phyloP scores from a whole-genome alignment of 2,888 invertebrate genomes.

The Rotaria magnacalcarata region DNA sequence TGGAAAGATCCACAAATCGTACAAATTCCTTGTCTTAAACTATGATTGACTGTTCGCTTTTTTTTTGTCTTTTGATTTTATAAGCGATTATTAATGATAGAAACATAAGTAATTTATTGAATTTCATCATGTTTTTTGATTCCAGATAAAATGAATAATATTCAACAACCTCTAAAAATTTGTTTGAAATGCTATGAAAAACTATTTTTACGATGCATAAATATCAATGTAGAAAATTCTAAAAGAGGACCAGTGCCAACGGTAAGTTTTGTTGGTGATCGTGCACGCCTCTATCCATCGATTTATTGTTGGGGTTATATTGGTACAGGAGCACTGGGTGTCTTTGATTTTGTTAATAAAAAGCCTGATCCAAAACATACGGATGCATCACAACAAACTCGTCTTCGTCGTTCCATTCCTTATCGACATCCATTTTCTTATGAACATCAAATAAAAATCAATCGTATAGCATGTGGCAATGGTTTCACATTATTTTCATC shows the following conservation, averaged over 20 bases:
- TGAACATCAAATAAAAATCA: conserved; percentile 22
- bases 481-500: conserved; percentile 76
- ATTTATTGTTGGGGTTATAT: conserved; percentile 33
- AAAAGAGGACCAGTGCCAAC: conserved; percentile 9
- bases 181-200: not conserved
- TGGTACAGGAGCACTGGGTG: conserved; percentile 27
- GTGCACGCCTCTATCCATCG: not conserved
- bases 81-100: not conserved
- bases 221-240: conserved; percentile 8
- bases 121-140: not conserved
- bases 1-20: not conserved
- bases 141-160: not conserved
- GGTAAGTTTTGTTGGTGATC: conserved; percentile 20
- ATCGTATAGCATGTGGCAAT: conserved; percentile 72
- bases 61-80: not conserved
- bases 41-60: not conserved
- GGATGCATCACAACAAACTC: not conserved
- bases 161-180: not conserved
- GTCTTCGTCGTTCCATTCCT: not conserved
- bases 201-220: not conserved
- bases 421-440: conserved; percentile 29
- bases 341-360: conserved; percentile 25
- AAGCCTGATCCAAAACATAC: not conserved
- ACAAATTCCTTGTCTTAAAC: conserved; percentile 21
- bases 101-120: not conserved